Evolutionary conservation across 2,888 invertebrate species (phyloP).

Genomic region (Lasioglossum vierecki): DNA sequence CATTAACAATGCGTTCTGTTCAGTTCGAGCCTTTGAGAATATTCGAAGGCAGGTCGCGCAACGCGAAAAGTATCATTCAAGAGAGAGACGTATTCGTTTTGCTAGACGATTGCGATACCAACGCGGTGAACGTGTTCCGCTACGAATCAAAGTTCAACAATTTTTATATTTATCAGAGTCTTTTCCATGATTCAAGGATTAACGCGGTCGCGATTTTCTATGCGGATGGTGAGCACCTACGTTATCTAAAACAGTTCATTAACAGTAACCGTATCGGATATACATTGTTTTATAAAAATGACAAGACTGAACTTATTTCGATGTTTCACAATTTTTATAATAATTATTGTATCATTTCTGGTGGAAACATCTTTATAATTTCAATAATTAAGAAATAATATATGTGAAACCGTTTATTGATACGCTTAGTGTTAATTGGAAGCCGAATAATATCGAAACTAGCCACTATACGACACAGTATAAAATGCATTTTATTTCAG

Average conservation of each 20-base stretch:
- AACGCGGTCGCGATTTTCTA: constrained; percentile 74
- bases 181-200: constrained; percentile 70
- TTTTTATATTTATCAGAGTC: constrained; percentile 76
- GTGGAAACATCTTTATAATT: too few species aligned
- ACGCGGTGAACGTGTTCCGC: constrained; percentile 73
- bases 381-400: too few species aligned
- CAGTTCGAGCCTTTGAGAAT: constrained; percentile 71
- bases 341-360: too few species aligned
- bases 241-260: background rate
- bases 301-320: too few species aligned
- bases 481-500: constrained; percentile 48
- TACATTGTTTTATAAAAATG: too few species aligned
- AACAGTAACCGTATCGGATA: too few species aligned
- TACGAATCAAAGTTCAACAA: constrained; percentile 69
- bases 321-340: too few species aligned
- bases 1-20: background rate
- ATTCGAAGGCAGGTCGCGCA: constrained; percentile 73
- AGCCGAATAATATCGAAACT: too few species aligned
- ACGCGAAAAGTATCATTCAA: constrained; percentile 68
- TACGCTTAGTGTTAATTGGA: background rate
- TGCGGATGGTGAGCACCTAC: constrained; percentile 67
- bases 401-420: too few species aligned
- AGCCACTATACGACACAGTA: background rate
- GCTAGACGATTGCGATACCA: constrained; percentile 72
- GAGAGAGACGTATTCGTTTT: constrained; percentile 72